Evolutionary conservation across 2,113 vertebrate species (phyloP), one percentile per base, ranked within the genome.

Genomic region (Neomonachus schauinslandi): DNA sequence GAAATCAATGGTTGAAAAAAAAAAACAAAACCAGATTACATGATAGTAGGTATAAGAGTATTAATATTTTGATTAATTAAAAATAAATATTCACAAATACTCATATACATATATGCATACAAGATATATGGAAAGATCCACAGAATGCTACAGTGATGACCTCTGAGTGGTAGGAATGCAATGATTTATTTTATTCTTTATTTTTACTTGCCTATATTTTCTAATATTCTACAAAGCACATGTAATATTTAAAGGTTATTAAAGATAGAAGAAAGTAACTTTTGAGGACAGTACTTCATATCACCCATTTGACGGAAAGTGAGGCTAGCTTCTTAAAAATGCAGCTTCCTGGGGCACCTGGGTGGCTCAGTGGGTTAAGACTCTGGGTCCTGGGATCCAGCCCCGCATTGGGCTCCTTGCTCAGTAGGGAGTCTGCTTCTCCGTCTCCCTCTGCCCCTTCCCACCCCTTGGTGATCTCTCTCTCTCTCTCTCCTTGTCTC

Each of bases 201-300:
- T 46, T 89, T 90, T 96, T 89, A 15, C 13, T 51, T 85, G 46
- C 65, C 33, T 69, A n/a, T 36, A 86, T 89, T 94, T 94, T 89
- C 77, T 72, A 89, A 93, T 81, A 91, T 61, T 93, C 87, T 82
- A 97, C 1, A 97, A 89, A 96, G 16, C 31, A 94, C 4, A 33
- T 74, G 24, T 15, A 65, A 46, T 76, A 81, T 83, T 86, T 77
- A 91, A 85, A 85, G 13, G 4, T 82, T 65, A 96, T 49, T 89
- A 28, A 96, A 96, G 93, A 76, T 71, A 85, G 71, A 96, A 91
- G 71, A 63, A 97, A 97, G 95, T 91, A 89, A 97, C 95, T 98
- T 98, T 98, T 97, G 93, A 98, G 96, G 97, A 98, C 79, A 98
- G 96, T 89, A 97, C 74, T 98, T 98, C 97, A 96, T 65, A 81